phyloP scores from a whole-genome alignment of 2,888 invertebrate genomes.

The Acanthosoma haemorrhoidale region DNA sequence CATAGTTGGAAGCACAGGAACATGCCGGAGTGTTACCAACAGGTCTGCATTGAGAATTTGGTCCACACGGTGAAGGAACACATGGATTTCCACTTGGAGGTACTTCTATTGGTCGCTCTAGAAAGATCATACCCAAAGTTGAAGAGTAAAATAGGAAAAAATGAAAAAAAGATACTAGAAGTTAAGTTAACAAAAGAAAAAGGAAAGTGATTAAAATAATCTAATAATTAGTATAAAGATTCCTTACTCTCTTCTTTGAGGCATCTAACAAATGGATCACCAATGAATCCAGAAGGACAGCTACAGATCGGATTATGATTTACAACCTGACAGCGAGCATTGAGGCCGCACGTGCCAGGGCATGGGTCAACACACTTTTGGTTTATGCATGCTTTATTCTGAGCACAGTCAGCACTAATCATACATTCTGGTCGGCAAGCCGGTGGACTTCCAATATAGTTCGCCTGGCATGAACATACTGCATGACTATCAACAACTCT shows the following conservation, averaged over 20 bases:
- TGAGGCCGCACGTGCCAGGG: conserved; percentile 67
- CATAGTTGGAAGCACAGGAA: conserved; percentile 54
- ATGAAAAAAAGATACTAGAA: not conserved
- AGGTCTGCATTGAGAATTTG: conserved; percentile 54
- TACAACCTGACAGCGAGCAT: conserved; percentile 71
- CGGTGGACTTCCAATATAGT: conserved; percentile 69
- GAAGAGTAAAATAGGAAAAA: not conserved
- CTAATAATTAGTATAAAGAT: conserved; percentile 27
- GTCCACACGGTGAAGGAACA: conserved; percentile 63
- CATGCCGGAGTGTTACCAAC: conserved; percentile 52
- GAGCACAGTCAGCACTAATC: conserved; percentile 70
- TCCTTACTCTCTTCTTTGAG: conserved; percentile 46
- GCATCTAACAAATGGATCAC: conserved; percentile 57
- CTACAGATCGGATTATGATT: conserved; percentile 69
- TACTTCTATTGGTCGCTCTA: conserved; percentile 49
- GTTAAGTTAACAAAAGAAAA: conserved; percentile 2
- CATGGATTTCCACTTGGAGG: conserved; percentile 63
- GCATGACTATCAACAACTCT: conserved; percentile 64
- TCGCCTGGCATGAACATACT: conserved; percentile 68
- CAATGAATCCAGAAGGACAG: conserved; percentile 54
- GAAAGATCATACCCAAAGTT: too few species aligned
- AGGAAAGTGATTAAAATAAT: not conserved
- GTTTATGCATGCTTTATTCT: conserved; percentile 68
- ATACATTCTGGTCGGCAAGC: conserved; percentile 72
- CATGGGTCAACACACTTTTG: conserved; percentile 75